These are phyloP conservation scores for Caretta caretta DNA, from an alignment of 2,113 vertebrate genomes.

Conservation along the genomic window DNA sequence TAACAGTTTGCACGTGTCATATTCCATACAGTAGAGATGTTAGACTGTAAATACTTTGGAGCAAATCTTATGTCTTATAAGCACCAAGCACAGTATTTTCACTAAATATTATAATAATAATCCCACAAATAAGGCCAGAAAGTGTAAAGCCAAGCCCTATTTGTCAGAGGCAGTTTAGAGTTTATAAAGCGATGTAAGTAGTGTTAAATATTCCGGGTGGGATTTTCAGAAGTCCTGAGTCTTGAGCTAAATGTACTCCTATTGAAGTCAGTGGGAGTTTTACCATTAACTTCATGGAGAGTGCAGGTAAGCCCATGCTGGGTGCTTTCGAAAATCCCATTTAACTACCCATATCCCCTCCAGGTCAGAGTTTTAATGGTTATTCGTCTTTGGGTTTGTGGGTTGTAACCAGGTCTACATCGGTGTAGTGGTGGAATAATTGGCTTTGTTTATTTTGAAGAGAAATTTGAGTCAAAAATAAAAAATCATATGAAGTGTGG, in stretches of 20 bases:
- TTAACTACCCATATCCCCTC: not conserved
- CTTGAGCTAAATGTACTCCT: not conserved
- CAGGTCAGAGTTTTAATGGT: not conserved
- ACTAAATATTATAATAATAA: not conserved
- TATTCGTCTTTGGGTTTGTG: not conserved
- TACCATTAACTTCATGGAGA: not conserved
- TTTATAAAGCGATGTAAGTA: not conserved
- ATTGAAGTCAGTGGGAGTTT: not conserved
- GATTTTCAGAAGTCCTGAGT: not conserved
- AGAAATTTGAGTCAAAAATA: not conserved
- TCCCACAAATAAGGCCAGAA: not conserved
- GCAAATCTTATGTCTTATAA: not conserved
- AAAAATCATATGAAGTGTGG: not conserved
- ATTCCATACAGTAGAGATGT: not conserved
- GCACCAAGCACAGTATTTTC: not conserved
- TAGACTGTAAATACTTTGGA: not conserved
- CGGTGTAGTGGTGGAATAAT: not conserved
- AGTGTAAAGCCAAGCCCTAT: not conserved
- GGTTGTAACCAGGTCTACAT: not conserved
- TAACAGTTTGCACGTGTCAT: not conserved
- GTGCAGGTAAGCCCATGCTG: not conserved
- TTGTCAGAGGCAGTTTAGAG: not conserved
- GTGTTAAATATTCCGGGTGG: not conserved
- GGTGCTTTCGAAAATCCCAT: not conserved
- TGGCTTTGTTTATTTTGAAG: not conserved